phyloP scores from a whole-genome alignment of 2,113 vertebrate species.

The Ageneiosus marmoratus region DNA sequence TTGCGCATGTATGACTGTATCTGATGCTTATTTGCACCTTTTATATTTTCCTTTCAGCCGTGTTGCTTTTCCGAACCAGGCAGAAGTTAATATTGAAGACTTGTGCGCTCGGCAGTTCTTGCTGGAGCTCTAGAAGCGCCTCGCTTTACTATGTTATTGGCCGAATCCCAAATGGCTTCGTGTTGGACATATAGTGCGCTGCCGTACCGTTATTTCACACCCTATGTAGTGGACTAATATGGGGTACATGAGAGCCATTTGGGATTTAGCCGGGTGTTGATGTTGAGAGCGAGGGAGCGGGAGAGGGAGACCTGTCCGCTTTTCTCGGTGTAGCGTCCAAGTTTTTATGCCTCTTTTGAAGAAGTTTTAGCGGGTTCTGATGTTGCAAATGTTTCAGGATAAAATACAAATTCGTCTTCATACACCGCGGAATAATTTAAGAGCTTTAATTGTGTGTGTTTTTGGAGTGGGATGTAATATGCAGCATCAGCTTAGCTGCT shows the following conservation, averaged over 20 bases:
- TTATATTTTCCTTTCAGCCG: constrained; percentile 43
- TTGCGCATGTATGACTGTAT: constrained; percentile 32
- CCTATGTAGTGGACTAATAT: not conserved
- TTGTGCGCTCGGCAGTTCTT: constrained; percentile 12
- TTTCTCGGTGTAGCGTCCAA: constrained; percentile 38
- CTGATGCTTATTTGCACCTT: constrained; percentile 23
- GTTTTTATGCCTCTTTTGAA: constrained; percentile 18
- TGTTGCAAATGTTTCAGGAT: not conserved
- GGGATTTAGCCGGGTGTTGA: constrained; percentile 35
- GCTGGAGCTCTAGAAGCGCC: constrained; percentile 8
- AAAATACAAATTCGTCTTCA: not conserved
- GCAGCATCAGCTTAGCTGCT: not conserved
- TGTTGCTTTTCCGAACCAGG: not conserved
- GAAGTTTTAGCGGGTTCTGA: not conserved
- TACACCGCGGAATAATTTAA: not conserved
- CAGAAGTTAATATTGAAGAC: constrained; percentile 20
- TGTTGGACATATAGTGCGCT: constrained; percentile 1
- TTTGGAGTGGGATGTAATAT: not conserved
- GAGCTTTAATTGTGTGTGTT: not conserved
- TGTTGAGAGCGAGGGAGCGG: not conserved
- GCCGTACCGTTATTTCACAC: not conserved
- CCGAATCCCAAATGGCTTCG: constrained; percentile 18
- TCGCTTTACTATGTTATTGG: constrained; percentile 44
- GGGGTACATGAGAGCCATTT: not conserved
- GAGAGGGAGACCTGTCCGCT: not conserved